These are phyloP conservation scores for Stenopsyche tienmushanensis DNA, from an alignment of 1,140 invertebrate genomes.

Conservation along the genomic window DNA sequence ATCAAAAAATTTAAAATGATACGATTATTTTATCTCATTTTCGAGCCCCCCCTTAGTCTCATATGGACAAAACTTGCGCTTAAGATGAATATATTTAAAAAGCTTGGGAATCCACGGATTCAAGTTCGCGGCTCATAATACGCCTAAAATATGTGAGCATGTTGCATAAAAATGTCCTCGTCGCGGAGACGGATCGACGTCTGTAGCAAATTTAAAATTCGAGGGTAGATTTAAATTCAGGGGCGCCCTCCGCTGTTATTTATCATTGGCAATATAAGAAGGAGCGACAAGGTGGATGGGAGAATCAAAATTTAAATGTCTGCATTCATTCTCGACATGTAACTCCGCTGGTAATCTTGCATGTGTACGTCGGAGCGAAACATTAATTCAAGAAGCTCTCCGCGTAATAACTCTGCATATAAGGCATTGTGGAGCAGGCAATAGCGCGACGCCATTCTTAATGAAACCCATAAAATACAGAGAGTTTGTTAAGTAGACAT, in stretches of 20 bases:
- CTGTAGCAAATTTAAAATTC: no score
- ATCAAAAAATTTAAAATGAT: no score
- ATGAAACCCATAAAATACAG: slow-evolving; percentile 43
- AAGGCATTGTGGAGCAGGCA: slow-evolving; percentile 40
- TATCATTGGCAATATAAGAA: slow-evolving; percentile 2
- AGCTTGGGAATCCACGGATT: no score
- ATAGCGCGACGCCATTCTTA: slow-evolving; percentile 42
- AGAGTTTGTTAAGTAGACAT: slow-evolving; percentile 43
- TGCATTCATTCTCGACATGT: slow-evolving; percentile 23
- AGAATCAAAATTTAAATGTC: slow-evolving; percentile 35
- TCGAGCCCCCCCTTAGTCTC: no score
- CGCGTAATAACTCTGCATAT: slow-evolving; percentile 41
- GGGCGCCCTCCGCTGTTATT: background rate
- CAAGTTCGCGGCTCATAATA: no score
- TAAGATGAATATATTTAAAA: no score
- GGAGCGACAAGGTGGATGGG: background rate
- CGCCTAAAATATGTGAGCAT: no score
- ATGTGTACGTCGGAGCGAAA: slow-evolving; percentile 31
- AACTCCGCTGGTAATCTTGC: slow-evolving; percentile 27
- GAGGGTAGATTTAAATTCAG: background rate
- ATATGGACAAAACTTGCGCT: no score
- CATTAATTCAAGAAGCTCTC: slow-evolving; percentile 41
- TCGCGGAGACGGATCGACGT: no score
- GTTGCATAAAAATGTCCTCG: no score
- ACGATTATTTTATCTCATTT: no score